Evolutionary conservation across 2,113 vertebrate species (phyloP), one percentile per base, ranked within the genome.

Genomic region (Gasterosteus nipponicus): DNA sequence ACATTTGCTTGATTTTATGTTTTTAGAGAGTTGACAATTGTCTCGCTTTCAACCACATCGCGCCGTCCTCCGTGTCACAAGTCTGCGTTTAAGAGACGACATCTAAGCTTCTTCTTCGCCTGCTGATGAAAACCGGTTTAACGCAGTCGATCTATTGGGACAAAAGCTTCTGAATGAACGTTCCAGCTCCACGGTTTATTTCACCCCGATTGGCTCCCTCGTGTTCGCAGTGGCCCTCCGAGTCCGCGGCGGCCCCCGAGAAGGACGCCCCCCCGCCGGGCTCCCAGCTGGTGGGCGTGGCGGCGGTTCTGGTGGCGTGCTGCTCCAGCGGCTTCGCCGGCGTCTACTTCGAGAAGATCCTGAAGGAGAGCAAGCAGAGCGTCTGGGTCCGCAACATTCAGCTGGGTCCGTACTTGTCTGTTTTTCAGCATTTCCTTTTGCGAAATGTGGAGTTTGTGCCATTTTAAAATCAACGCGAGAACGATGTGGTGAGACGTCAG

Each of bases 341-440:
- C 0, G 97, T 99, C 84, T 99, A 99, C 93, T 99, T 99, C 89
- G 98, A 99, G 93, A 99, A 99, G 92, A 99, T 99, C 84, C 94
- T 99, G 51, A 99, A 99, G 87, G 98, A 98, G 93, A 98, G 95
- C 61, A 98, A 99, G 69, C 97, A 99, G 76, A 98, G 97, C 33
- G 98, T 99, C 61, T 99, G 98, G 98, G 94, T 99, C 89, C 94
- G 98, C 81, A 99, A 99, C 89, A 99, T 99, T 91, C 97, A 99
- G 91, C 95, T 99, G 12, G 98, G 98, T 99, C 83, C 60, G 89
- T 67, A 9, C 22, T 26, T 26, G 22, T 26, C 22, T 26, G 22
- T 26, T 26, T 26, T 66, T n/a, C 46, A n/a, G 53, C 11, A 31
- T 1, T 29, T 54, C 12, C 15, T 11, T 4, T 10, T 29, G 16